A percentile compares a stretch with the other conserved stretches of the same genome.
These are phyloP conservation scores for Stomorhina lunata DNA, from an alignment of 2,888 invertebrate species.

Conservation along the genomic window DNA sequence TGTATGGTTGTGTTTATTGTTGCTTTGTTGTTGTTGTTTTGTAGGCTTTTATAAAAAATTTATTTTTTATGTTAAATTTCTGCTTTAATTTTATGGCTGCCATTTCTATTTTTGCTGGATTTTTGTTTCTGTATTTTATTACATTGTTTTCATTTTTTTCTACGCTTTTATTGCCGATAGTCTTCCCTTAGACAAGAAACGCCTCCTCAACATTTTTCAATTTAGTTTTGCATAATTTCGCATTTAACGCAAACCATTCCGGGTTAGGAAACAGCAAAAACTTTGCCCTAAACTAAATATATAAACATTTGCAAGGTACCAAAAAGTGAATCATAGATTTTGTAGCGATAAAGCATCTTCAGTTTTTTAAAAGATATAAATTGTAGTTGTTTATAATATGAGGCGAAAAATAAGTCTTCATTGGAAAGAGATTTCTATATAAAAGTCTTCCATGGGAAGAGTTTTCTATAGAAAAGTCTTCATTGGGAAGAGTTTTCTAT, in stretches of 20 bases:
- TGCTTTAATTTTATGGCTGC: constrained; percentile 28
- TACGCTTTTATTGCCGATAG: neutral
- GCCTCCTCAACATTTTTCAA: constrained; percentile 18
- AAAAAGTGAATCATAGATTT: no score
- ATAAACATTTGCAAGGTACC: no score
- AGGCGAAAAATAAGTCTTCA: no score
- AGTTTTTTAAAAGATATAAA: no score
- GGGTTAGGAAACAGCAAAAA: no score
- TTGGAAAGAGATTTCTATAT: no score
- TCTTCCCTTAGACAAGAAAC: constrained; percentile 4
- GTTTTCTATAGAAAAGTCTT: no score
- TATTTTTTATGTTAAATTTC: constrained; percentile 42
- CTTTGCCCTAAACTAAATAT: no score
- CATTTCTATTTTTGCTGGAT: neutral
- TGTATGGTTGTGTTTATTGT: neutral
- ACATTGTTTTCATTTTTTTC: neutral
- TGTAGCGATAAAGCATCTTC: no score
- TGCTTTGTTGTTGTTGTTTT: constrained; percentile 10
- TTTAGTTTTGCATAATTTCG: constrained; percentile 39
- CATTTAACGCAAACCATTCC: constrained; percentile 1
- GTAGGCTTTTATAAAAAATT: constrained; percentile 24
- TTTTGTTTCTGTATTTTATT: neutral
- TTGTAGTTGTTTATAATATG: no score
- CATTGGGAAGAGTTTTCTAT: no score
- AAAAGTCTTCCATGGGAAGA: no score